Percentiles rank a stretch among this genome's conserved stretches.
Conservation (phyloP, 1,140 invertebrate species). For the Brachionus paranguensis region DNA sequence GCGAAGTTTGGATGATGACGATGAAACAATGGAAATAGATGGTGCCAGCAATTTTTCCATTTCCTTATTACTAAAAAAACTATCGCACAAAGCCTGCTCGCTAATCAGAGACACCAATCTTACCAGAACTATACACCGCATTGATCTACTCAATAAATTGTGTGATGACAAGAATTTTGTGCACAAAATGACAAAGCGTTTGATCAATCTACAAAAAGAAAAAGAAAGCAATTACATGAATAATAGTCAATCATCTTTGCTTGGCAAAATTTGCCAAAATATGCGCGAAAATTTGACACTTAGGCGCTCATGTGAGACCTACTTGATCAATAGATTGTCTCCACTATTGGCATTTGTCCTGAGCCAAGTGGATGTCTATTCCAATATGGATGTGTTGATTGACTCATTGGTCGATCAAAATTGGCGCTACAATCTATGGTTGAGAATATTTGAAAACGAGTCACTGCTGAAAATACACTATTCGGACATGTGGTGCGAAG, state of each 20-base stretch:
- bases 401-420: not conserved
- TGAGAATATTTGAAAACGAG: not conserved
- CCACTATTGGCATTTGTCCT: conserved; percentile 21
- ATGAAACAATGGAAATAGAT: not conserved
- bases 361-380: not conserved
- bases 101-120: conserved; percentile 25
- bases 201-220: not conserved
- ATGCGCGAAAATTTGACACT: not conserved
- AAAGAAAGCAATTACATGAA: not conserved
- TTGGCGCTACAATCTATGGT: not conserved
- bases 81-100: not conserved
- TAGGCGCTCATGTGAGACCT: not conserved
- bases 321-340: not conserved
- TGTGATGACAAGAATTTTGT: conserved; percentile 18
- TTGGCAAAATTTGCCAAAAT: not conserved
- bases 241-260: not conserved
- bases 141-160: not conserved
- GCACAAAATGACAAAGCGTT: not conserved
- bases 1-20: not conserved
- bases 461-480: not conserved
- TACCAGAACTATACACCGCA: not conserved
- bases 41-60: not conserved
- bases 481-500: not conserved
- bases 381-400: not conserved
- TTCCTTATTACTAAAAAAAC: not conserved